A percentile compares a stretch with the other conserved stretches of the same genome.
Conservation (phyloP, 2,113 vertebrate genomes). For the Psettodes erumei region DNA sequence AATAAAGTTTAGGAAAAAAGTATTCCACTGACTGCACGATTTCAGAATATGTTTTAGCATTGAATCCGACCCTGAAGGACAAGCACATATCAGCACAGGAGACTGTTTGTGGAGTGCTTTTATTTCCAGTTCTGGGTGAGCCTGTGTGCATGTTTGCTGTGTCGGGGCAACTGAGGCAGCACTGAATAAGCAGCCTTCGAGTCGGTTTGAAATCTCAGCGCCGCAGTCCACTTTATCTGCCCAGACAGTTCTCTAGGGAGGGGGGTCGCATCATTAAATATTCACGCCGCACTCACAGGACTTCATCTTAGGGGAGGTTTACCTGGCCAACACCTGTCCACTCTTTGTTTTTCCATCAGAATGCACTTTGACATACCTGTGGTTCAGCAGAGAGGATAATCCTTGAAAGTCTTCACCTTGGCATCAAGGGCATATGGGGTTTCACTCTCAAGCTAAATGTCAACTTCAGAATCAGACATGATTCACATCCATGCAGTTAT, state of each 20-base stretch:
- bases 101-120: constrained; percentile 21
- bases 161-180: constrained; percentile 42
- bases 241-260: constrained; percentile 47
- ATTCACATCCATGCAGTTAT: neutral
- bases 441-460: constrained; percentile 5
- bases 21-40: constrained; percentile 4
- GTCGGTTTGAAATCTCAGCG: constrained; percentile 57
- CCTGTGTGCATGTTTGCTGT: constrained; percentile 37
- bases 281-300: constrained; percentile 67
- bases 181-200: constrained; percentile 52
- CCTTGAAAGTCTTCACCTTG: constrained; percentile 44
- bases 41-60: neutral
- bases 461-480: neutral
- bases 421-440: constrained; percentile 27
- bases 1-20: neutral
- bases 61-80: constrained; percentile 26
- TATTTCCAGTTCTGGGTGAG: constrained; percentile 38
- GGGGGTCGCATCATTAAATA: constrained; percentile 65
- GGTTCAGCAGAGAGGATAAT: constrained; percentile 41
- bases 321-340: constrained; percentile 72
- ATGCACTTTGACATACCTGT: constrained; percentile 48
- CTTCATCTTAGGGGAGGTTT: constrained; percentile 58
- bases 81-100: neutral
- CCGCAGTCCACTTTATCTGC: constrained; percentile 57
- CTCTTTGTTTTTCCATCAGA: constrained; percentile 62